Base-by-base conservation (phyloP, 2,797 vertebrate species). In the Danio choprae region DNA sequence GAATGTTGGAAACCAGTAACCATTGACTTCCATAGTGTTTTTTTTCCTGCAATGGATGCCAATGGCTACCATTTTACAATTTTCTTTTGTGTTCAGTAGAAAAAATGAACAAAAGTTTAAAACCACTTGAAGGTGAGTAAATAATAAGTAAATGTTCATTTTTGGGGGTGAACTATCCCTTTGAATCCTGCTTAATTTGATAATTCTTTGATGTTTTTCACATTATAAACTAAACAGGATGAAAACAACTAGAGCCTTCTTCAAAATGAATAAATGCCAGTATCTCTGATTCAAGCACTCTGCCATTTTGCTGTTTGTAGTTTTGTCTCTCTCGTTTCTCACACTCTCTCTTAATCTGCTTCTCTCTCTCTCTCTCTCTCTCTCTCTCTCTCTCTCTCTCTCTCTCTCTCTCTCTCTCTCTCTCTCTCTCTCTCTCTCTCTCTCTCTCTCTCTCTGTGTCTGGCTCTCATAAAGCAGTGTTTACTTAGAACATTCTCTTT, bases 401-500 rank as follows among this genome's bases (percentile, higher is more conserved):
- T 46, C 2, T 69, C 65, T 12, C 8, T 67, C 40, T n/a, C 40
- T 46, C 71, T 46, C 40, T 51, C 18, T 12, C 41, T 69, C 44
- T 60, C 41, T 10, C 4, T 73, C 18, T 46, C 56, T 62, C 41
- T 7, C 4, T 43, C 4, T 7, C 41, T 43, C 41, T 43, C 41
- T 43, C 63, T 67, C 18, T 46, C 2, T 69, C 65, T 12, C 8
- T 67, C 40, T n/a, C 40, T 46, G 41, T 62, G 51, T 62, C n/a
- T 40, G 5, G 22, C 29, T 78, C 46, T 82, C 29, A 56, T 82
- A 63, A 72, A 75, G 64, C 51, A 56, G 20, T 80, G 74, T 84
- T 82, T 84, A 68, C 70, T 72, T 73, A 73, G 60, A 73, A 56
- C 38, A 59, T 80, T 60, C 59, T 36, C 64, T 84, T 65, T 83